Evolutionary conservation across 2,797 vertebrate genomes (phyloP).

Genomic region (Scleropages formosus): DNA sequence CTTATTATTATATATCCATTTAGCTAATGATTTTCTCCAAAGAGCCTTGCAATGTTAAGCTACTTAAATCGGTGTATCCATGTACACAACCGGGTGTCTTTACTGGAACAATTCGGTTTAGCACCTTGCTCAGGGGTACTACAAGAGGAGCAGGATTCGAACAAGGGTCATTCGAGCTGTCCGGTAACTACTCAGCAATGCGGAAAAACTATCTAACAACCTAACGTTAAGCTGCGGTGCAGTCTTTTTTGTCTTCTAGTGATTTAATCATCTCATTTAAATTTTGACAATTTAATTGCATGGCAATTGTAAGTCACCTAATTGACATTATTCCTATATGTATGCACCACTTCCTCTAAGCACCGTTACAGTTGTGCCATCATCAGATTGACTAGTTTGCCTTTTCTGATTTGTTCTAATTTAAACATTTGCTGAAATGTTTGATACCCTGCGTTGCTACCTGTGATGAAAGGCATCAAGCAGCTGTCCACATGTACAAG

Average conservation of each 20-base stretch:
- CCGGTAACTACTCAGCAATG: constrained; percentile 4
- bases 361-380: not conserved
- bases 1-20: not conserved
- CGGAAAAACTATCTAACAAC: not conserved
- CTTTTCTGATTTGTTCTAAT: constrained; percentile 11
- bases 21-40: no score
- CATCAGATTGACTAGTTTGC: not conserved
- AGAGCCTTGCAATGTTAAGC: no score
- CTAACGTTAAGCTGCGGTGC: constrained; percentile 22
- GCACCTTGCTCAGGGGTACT: not conserved
- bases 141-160: no score
- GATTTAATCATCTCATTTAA: constrained; percentile 18
- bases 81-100: no score
- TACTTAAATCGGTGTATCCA: not conserved
- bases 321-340: constrained; percentile 1
- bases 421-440: constrained; percentile 29
- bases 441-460: constrained; percentile 9
- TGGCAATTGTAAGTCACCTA: constrained; percentile 14
- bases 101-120: constrained; percentile 1
- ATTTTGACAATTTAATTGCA: constrained; percentile 19
- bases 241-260: constrained; percentile 17
- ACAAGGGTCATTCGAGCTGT: not conserved
- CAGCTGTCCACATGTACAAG: constrained; percentile 6
- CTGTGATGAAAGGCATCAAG: not conserved
- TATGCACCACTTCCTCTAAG: not conserved